Evolutionary conservation across 2,113 vertebrate genomes (phyloP).

Genomic region (Halcyon senegalensis): DNA sequence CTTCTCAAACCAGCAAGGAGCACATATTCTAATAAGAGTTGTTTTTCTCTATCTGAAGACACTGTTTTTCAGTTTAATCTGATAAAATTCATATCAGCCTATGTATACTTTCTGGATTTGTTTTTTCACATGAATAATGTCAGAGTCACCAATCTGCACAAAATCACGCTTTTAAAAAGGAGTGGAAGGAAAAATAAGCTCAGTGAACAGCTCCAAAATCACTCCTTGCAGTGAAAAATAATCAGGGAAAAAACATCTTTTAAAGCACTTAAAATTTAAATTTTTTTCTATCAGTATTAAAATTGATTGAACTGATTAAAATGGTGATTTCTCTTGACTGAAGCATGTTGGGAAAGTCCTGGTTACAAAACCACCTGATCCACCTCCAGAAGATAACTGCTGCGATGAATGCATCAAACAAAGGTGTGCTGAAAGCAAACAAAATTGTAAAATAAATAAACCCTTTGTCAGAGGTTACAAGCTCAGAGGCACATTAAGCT

Average conservation of each 20-base stretch:
- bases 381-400: neutral
- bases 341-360: neutral
- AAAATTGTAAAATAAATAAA: slow-evolving; percentile 14
- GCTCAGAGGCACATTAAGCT: neutral
- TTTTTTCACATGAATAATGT: neutral
- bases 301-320: neutral
- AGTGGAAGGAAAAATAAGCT: neutral
- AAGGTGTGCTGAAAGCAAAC: neutral
- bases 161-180: neutral
- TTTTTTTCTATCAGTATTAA: neutral
- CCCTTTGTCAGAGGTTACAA: neutral
- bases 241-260: neutral
- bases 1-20: neutral
- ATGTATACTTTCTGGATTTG: neutral
- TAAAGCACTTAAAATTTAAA: neutral
- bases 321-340: neutral
- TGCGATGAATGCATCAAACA: neutral
- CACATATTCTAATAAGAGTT: neutral
- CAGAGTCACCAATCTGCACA: neutral
- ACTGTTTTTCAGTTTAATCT: neutral
- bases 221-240: neutral
- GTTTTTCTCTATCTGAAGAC: neutral
- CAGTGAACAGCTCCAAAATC: neutral
- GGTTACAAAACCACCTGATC: neutral
- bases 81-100: neutral